These are phyloP conservation scores for Anableps anableps DNA, from an alignment of 2,797 vertebrate species.

Conservation along the genomic window DNA sequence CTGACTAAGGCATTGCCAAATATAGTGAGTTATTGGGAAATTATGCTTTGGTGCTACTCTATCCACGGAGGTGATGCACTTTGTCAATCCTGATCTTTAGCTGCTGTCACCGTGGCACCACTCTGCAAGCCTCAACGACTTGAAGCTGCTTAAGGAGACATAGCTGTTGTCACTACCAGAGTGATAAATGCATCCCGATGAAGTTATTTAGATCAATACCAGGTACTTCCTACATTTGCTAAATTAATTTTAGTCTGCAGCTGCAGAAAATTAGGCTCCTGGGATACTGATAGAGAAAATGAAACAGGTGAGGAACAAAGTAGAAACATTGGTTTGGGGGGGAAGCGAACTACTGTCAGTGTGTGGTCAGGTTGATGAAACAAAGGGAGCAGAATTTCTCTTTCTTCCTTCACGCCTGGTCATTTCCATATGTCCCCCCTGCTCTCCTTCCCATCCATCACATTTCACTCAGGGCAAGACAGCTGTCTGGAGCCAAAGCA, in stretches of 20 bases:
- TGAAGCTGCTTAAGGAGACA: conserved; percentile 16
- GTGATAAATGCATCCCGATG: conserved; percentile 51
- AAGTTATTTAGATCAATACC: conserved; percentile 55
- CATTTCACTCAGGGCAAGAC: conserved; percentile 77
- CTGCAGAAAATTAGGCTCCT: conserved; percentile 8
- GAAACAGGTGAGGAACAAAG: conserved; percentile 10
- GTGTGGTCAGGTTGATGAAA: conserved; percentile 58
- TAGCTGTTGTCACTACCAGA: conserved; percentile 36
- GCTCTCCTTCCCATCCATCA: conserved; percentile 79
- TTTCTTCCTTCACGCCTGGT: conserved; percentile 56
- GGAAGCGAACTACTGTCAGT: background rate
- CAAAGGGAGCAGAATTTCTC: conserved; percentile 47
- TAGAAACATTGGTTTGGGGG: background rate
- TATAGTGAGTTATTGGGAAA: conserved; percentile 72
- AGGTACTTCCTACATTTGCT: conserved; percentile 27
- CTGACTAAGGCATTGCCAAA: conserved; percentile 78
- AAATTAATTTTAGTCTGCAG: conserved; percentile 11
- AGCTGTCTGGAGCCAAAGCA: conserved; percentile 76
- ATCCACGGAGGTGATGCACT: conserved; percentile 67
- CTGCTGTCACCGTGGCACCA: conserved; percentile 63
- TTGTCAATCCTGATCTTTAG: conserved; percentile 75
- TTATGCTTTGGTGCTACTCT: conserved; percentile 67
- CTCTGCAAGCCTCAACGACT: conserved; percentile 47
- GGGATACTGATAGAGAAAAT: conserved; percentile 14
- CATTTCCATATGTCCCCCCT: conserved; percentile 80